Base-by-base conservation (phyloP, 1,140 invertebrate genomes). In the Solen grandis region DNA sequence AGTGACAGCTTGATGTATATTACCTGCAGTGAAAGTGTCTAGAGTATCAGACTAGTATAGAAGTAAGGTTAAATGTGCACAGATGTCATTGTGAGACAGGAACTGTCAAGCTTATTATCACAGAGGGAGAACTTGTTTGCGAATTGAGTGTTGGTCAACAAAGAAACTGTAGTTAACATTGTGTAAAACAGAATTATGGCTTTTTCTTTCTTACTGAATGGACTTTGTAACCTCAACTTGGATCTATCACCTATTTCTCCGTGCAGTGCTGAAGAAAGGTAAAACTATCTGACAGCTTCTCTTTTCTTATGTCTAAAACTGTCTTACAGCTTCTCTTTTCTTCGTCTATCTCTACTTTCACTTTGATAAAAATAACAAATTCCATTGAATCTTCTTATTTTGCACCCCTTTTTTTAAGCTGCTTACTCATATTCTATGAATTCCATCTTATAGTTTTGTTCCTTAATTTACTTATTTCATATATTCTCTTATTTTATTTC, bases 241-340 rank as follows among this genome's bases (percentile, higher is more conserved):
- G 75, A 78, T 60, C 60, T 78, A 46, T 78, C 75, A 33, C 75
- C 75, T 27, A 78, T 78, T 14, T 68, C 75, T 36, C 55, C 65
- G 5, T 66, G 65, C 60, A 65, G 74, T 36, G 50, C 29, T 10
- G 60, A 38, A 57, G 60, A 76, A 33, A 76, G 74, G 74, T 76
- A 76, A 68, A 22, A 50, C n/a, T n/a, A 10, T 50, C 52, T 38
- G 16, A 62, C 27, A 3, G 29, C 5, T 62, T 5, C n/a, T 10
- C 4, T 8, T 62, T 62, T 62, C 27, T 62, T 14, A 54, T 2
- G 1, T 54, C n/a, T 25, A 19, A 2, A 54, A 22, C 52, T 22
- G 52, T 4, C 52, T 4, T 54, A 25, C n/a, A 54, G n/a, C n/a
- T 19, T 22, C n/a, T 22, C 19, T 19, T 19, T 54, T 19, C 19